Percentiles rank a stretch among this genome's conserved stretches.
phyloP scores from a whole-genome alignment of 2,888 invertebrate species.

The Ectobius pallidus region DNA sequence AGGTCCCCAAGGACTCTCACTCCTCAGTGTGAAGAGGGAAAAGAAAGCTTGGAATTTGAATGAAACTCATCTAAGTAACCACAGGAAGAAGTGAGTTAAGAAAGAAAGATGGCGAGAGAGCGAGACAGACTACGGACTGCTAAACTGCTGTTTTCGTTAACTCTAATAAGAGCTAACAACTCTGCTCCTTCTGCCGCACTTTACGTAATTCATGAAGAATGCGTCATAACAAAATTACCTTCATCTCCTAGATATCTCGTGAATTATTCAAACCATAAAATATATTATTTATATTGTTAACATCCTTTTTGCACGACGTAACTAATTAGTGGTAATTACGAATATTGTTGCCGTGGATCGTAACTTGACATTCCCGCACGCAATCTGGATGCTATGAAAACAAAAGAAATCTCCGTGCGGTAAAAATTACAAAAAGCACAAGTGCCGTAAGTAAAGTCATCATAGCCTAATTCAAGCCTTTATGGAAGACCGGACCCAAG shows the following conservation, averaged over 20 bases:
- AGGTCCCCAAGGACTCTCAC: constrained; percentile 34
- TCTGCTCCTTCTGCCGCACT: neutral
- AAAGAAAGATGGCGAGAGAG: neutral
- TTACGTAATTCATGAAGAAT: neutral
- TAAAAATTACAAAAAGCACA: too few relatives aligned
- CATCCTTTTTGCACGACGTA: too few relatives aligned
- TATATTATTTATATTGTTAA: too few relatives aligned
- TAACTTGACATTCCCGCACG: too few relatives aligned
- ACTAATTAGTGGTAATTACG: too few relatives aligned
- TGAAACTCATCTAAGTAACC: constrained; percentile 33
- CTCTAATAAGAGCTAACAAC: constrained; percentile 34
- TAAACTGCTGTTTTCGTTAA: constrained; percentile 27
- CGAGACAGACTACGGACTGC: neutral
- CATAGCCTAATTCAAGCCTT: too few relatives aligned
- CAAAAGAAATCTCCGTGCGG: too few relatives aligned
- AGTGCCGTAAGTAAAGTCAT: too few relatives aligned
- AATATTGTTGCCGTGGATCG: too few relatives aligned
- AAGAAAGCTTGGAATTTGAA: constrained; percentile 37
- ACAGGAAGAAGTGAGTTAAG: constrained; percentile 33
- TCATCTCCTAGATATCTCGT: neutral
- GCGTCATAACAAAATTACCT: neutral
- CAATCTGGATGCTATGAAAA: too few relatives aligned
- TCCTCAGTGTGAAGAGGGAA: neutral
- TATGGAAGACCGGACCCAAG: too few relatives aligned
- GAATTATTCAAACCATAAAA: too few relatives aligned